These are phyloP conservation scores for Promerops cafer DNA, from an alignment of 2,113 vertebrate species.

Conservation along the genomic window DNA sequence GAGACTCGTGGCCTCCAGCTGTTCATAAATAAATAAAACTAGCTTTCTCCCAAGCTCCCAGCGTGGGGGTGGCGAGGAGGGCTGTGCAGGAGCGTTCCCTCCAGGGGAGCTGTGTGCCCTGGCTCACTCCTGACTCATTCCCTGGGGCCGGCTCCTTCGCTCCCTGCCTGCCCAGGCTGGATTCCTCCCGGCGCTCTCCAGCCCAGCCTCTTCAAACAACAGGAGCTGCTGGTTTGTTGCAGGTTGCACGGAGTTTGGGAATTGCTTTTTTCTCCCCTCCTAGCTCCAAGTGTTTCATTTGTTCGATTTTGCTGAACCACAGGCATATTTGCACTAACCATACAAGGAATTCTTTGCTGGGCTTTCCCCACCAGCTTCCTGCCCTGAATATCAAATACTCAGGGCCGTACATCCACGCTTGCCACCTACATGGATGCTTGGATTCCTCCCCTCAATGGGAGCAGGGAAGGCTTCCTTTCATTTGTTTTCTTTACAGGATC, in stretches of 20 bases:
- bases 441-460: not conserved
- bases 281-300: not conserved
- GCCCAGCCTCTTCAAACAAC: not conserved
- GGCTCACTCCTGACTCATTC: not conserved
- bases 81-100: not conserved
- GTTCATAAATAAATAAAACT: fast-evolving
- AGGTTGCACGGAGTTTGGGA: not conserved
- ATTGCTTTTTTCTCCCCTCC: not conserved
- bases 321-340: not conserved
- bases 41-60: not conserved
- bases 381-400: conserved; percentile 5
- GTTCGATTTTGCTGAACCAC: not conserved
- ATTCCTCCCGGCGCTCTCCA: not conserved
- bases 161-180: not conserved
- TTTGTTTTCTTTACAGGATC: conserved; percentile 4
- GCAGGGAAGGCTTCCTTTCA: not conserved
- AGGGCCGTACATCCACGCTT: not conserved
- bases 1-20: not conserved
- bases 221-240: not conserved
- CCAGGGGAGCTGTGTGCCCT: not conserved
- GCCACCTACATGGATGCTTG: not conserved
- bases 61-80: fast-evolving
- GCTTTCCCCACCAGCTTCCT: not conserved
- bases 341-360: not conserved
- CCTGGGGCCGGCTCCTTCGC: not conserved